Percentiles rank a stretch among this genome's conserved stretches.
Evolutionary conservation across 2,797 vertebrate species (phyloP).

Genomic region (Poliocrania exsul): DNA sequence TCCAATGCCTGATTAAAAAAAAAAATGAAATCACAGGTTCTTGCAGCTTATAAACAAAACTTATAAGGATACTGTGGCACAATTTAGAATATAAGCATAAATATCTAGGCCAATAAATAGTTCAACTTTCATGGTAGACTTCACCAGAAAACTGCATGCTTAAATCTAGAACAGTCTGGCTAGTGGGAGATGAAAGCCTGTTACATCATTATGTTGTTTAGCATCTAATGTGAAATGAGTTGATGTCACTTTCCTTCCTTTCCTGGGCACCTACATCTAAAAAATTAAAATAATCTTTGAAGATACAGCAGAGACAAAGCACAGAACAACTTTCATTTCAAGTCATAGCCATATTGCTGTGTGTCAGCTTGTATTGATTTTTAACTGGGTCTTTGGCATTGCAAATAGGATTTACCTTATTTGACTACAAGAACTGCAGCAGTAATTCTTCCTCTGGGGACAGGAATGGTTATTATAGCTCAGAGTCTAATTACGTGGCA

Average conservation of each 20-base stretch:
- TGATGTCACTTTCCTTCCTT: slow-evolving; percentile 2
- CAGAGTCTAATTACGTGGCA: background rate
- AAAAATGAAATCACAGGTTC: background rate
- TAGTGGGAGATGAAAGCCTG: slow-evolving; percentile 60
- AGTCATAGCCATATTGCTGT: background rate
- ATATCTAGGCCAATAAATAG: slow-evolving; percentile 68
- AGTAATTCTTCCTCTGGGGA: background rate
- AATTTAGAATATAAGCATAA: background rate
- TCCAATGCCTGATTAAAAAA: background rate
- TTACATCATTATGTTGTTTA: slow-evolving; percentile 29
- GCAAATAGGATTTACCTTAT: background rate
- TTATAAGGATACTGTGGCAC: background rate
- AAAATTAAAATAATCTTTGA: slow-evolving; percentile 42
- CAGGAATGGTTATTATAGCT: background rate
- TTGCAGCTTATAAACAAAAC: background rate
- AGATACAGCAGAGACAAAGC: slow-evolving; percentile 22
- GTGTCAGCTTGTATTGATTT: background rate
- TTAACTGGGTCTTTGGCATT: slow-evolving; percentile 25
- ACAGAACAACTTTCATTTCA: slow-evolving; percentile 22
- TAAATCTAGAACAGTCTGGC: slow-evolving; percentile 63
- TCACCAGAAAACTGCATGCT: background rate
- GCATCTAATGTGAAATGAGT: slow-evolving; percentile 18
- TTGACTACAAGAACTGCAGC: background rate
- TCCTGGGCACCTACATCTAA: slow-evolving; percentile 43
- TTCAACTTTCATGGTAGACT: slow-evolving; percentile 55